Evolutionary conservation across 2,113 vertebrate genomes (phyloP).

Genomic region (Zosterops hypoxanthus): DNA sequence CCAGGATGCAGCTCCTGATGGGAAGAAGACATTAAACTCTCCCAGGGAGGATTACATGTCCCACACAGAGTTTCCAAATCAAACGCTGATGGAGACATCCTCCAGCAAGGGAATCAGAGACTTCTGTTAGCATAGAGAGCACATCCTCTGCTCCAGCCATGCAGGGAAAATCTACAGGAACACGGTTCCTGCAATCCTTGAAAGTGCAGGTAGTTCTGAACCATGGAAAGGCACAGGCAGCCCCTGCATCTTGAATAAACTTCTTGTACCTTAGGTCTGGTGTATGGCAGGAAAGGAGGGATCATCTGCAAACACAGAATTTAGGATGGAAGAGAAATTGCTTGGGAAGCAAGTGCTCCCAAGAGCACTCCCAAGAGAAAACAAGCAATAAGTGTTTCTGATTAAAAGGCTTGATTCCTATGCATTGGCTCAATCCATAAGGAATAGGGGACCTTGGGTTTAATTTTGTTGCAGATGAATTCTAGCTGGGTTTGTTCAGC

Average conservation of each 20-base stretch:
- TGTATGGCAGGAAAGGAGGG: neutral
- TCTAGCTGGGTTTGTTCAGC: neutral
- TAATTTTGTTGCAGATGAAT: neutral
- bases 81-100: neutral
- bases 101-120: neutral
- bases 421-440: neutral
- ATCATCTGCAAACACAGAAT: neutral
- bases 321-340: neutral
- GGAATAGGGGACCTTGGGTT: neutral
- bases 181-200: neutral
- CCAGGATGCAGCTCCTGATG: neutral
- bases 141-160: neutral
- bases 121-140: neutral
- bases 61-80: neutral
- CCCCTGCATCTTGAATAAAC: neutral
- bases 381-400: neutral
- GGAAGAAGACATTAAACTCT: neutral
- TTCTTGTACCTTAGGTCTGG: neutral
- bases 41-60: neutral
- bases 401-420: neutral
- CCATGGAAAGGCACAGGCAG: neutral
- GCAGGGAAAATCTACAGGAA: neutral
- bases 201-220: neutral
- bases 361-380: neutral
- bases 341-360: neutral